A percentile compares a stretch with the other conserved stretches of the same genome.
These are phyloP conservation scores for Tholera decimalis DNA, from an alignment of 2,888 invertebrate genomes.

Conservation along the genomic window DNA sequence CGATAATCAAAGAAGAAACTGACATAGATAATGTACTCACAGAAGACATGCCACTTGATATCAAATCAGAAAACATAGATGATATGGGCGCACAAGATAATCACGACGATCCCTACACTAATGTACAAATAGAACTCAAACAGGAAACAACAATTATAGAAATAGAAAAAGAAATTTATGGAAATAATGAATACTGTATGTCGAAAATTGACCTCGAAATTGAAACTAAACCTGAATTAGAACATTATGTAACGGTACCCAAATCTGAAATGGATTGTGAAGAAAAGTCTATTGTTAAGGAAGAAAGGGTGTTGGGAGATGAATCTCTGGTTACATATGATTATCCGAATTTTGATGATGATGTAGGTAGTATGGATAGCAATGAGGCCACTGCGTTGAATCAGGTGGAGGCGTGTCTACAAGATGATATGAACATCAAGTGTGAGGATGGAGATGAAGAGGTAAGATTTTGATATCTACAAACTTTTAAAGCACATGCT, in stretches of 20 bases:
- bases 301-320: slow-evolving; percentile 67
- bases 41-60: slow-evolving; percentile 64
- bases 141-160: slow-evolving; percentile 65
- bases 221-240: slow-evolving; percentile 39
- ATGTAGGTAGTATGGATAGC: slow-evolving; percentile 80
- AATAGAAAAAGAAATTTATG: slow-evolving; percentile 48
- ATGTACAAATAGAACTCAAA: slow-evolving; percentile 74
- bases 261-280: slow-evolving; percentile 52
- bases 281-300: slow-evolving; percentile 70
- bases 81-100: slow-evolving; percentile 52
- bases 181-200: slow-evolving; percentile 36
- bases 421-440: slow-evolving; percentile 78
- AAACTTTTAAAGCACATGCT: no score
- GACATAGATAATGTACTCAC: slow-evolving; percentile 35
- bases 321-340: slow-evolving; percentile 76
- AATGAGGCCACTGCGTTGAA: slow-evolving; percentile 80
- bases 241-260: slow-evolving; percentile 47
- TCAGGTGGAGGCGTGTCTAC: slow-evolving; percentile 84
- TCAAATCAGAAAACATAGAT: slow-evolving; percentile 68
- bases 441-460: slow-evolving; percentile 67
- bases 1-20: slow-evolving; percentile 55
- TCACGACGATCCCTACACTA: slow-evolving; percentile 67
- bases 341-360: slow-evolving; percentile 80
- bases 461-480: slow-evolving; percentile 55
- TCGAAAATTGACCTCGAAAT: slow-evolving; percentile 33